These are phyloP conservation scores for Ursus arctos DNA, from an alignment of 2,113 vertebrate species.

Conservation along the genomic window DNA sequence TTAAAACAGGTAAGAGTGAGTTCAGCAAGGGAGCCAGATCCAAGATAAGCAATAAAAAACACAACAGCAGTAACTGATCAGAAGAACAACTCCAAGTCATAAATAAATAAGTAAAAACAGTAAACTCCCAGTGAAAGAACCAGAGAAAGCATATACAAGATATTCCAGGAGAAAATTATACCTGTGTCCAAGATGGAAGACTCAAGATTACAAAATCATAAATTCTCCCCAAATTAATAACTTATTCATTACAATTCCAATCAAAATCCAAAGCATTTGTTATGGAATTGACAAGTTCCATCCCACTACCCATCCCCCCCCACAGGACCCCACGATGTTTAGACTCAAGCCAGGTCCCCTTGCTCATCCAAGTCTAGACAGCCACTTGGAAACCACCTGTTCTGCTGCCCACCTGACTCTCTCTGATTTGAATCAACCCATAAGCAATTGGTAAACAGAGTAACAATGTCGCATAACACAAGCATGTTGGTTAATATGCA, in stretches of 20 bases:
- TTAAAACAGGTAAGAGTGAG: conserved; percentile 34
- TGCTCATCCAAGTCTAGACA: background rate
- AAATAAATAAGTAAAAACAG: background rate
- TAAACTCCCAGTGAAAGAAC: background rate
- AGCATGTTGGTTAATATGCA: background rate
- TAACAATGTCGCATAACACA: background rate
- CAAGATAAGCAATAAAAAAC: background rate
- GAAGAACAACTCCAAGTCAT: background rate
- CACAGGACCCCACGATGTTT: background rate
- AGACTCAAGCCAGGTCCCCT: background rate
- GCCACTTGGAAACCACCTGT: background rate
- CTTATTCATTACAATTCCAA: background rate
- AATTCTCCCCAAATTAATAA: background rate
- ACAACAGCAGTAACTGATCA: background rate
- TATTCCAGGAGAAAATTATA: background rate
- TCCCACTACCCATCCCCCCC: background rate
- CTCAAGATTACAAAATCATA: background rate
- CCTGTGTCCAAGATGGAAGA: background rate
- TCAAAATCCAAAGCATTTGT: background rate
- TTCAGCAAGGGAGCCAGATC: conserved; percentile 14
- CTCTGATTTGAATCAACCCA: background rate
- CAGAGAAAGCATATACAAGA: background rate
- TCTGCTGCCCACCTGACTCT: background rate
- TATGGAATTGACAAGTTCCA: background rate
- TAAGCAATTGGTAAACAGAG: background rate